Evolutionary conservation across 2,113 vertebrate genomes (phyloP).

Genomic region (Ctenomys sociabilis): DNA sequence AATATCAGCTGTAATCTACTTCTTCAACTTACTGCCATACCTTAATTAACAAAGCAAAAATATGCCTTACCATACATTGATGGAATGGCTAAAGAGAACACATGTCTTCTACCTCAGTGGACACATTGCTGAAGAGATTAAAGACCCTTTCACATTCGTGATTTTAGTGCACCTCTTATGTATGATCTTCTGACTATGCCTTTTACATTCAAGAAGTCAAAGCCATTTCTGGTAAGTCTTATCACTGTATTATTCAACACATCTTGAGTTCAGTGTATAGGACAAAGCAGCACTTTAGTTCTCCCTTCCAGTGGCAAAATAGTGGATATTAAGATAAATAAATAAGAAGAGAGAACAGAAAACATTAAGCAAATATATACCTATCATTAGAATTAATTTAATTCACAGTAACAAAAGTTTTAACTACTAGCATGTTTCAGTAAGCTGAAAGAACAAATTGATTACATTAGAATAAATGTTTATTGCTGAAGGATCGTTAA

Average conservation of each 20-base stretch:
- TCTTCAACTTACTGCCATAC: not conserved
- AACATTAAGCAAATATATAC: not conserved
- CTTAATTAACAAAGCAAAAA: constrained; percentile 32
- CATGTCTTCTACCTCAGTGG: not conserved
- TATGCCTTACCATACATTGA: not conserved
- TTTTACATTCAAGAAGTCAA: not conserved
- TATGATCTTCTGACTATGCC: not conserved
- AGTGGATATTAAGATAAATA: not conserved
- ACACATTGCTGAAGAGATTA: not conserved
- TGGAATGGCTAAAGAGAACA: not conserved
- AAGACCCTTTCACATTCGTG: not conserved
- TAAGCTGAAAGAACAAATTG: not conserved
- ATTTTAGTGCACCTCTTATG: not conserved
- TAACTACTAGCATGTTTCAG: constrained; percentile 40
- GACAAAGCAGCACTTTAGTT: not conserved
- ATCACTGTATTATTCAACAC: not conserved
- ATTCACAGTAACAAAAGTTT: constrained; percentile 23
- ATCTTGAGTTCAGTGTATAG: not conserved
- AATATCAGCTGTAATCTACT: constrained; percentile 3
- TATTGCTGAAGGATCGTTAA: constrained; percentile 51
- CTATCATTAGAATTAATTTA: constrained; percentile 37
- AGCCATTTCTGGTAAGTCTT: not conserved
- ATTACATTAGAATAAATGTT: constrained; percentile 45
- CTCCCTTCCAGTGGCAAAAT: not conserved
- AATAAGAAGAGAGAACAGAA: not conserved